A percentile compares a stretch with the other conserved stretches of the same genome.
These are phyloP conservation scores for Luscinia megarhynchos DNA, from an alignment of 2,797 vertebrate genomes.

Conservation along the genomic window DNA sequence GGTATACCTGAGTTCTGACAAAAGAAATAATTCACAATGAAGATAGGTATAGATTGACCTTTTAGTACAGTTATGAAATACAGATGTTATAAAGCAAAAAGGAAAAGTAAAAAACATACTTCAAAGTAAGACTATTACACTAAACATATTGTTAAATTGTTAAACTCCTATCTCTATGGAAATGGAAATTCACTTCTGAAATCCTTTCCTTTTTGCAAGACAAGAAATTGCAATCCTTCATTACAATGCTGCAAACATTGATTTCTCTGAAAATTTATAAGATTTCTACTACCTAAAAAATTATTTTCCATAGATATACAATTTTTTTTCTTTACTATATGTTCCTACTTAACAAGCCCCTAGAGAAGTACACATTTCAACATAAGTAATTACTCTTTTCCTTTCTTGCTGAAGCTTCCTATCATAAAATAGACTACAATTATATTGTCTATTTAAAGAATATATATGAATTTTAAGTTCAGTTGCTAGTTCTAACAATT, in stretches of 20 bases:
- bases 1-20: neutral
- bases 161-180: neutral
- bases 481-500: neutral
- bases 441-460: conserved; percentile 10
- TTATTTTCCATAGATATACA: neutral
- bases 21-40: neutral
- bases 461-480: neutral
- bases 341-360: conserved; percentile 13
- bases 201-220: neutral
- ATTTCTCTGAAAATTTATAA: conserved; percentile 15
- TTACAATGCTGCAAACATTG: neutral
- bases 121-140: neutral
- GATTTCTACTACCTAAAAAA: conserved; percentile 21
- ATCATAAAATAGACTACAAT: neutral
- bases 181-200: neutral
- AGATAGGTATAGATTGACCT: neutral
- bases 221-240: neutral
- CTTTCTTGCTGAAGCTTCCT: neutral
- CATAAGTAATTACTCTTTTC: neutral
- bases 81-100: neutral
- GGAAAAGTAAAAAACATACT: neutral
- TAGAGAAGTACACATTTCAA: neutral
- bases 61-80: neutral
- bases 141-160: neutral
- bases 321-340: neutral